Percentiles rank a stretch among this genome's conserved stretches.
These are phyloP conservation scores for Harpegnathos saltator DNA, from an alignment of 1,140 invertebrate genomes.

Conservation along the genomic window DNA sequence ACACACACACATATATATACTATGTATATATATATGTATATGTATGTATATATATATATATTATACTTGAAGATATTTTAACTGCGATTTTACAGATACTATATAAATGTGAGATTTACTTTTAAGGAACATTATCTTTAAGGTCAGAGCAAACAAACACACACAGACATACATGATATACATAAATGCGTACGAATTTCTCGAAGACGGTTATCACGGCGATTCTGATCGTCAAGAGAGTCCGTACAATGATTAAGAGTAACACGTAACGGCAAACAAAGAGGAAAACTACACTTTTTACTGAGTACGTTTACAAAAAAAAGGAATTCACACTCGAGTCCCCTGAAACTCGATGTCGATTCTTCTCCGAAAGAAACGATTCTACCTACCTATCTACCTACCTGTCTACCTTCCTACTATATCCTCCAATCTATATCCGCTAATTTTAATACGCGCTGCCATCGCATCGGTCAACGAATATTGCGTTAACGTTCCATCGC, in stretches of 20 bases:
- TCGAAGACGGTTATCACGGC: neutral
- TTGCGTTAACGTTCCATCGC: slow-evolving; percentile 42
- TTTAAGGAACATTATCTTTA: slow-evolving; percentile 76
- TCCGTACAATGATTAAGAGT: slow-evolving; percentile 61
- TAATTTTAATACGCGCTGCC: slow-evolving; percentile 63
- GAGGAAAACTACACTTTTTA: slow-evolving; percentile 74
- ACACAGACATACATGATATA: slow-evolving; percentile 2
- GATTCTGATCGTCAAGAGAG: slow-evolving; percentile 59
- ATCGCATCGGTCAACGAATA: slow-evolving; percentile 48
- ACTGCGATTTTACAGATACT: slow-evolving; percentile 83
- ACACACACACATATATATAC: slow-evolving; percentile 61
- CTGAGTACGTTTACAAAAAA: slow-evolving; percentile 82
- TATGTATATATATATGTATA: no score
- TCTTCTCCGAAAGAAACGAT: neutral
- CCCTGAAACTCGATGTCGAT: slow-evolving; percentile 23
- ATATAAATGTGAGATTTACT: slow-evolving; percentile 82
- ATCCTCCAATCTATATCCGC: slow-evolving; percentile 10
- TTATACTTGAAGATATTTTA: slow-evolving; percentile 83
- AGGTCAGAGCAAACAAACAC: slow-evolving; percentile 55
- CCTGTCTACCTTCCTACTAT: no score
- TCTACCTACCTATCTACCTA: neutral
- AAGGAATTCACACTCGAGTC: neutral
- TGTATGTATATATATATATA: slow-evolving; percentile 73
- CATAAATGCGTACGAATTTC: slow-evolving; percentile 40
- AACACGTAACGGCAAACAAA: slow-evolving; percentile 37